Conservation (phyloP, 1,140 invertebrate species). For the Sesamia nonagrioides region DNA sequence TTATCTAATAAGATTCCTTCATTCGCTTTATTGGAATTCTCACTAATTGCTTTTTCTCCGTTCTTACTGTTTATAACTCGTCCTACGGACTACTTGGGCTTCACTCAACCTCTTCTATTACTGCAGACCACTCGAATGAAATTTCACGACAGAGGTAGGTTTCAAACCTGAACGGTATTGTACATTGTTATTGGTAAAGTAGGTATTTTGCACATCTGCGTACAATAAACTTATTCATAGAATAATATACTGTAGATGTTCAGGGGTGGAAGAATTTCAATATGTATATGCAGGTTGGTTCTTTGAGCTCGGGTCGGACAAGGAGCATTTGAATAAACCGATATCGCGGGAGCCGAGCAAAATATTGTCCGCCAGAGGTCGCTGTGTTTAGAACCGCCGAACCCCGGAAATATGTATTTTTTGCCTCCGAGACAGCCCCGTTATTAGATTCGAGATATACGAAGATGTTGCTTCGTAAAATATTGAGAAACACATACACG, state of each 20-base stretch:
- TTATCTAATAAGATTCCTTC: constrained; percentile 42
- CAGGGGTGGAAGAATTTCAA: constrained; percentile 83
- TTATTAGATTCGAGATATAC: constrained; percentile 74
- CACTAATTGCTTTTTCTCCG: constrained; percentile 22
- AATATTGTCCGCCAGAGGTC: constrained; percentile 84
- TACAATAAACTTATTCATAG: constrained; percentile 80
- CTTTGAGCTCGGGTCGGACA: constrained; percentile 83
- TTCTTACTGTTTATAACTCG: constrained; percentile 32
- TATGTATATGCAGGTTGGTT: constrained; percentile 86
- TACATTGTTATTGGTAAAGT: constrained; percentile 31
- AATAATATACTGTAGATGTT: constrained; percentile 79
- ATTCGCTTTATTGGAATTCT: constrained; percentile 26
- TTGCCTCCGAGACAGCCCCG: constrained; percentile 65
- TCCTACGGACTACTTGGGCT: not conserved
- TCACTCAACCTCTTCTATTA: not conserved
- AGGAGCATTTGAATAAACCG: constrained; percentile 86
- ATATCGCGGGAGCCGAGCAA: constrained; percentile 81
- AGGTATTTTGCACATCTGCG: constrained; percentile 59
- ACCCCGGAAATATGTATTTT: constrained; percentile 77
- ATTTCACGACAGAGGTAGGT: not conserved
- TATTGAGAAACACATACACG: constrained; percentile 35
- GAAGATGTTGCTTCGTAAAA: constrained; percentile 46
- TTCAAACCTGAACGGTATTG: not conserved
- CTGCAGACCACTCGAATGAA: not conserved
- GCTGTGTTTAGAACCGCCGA: constrained; percentile 72